Base-by-base conservation (phyloP, 2,888 invertebrate species). In the Troides aeacus region DNA sequence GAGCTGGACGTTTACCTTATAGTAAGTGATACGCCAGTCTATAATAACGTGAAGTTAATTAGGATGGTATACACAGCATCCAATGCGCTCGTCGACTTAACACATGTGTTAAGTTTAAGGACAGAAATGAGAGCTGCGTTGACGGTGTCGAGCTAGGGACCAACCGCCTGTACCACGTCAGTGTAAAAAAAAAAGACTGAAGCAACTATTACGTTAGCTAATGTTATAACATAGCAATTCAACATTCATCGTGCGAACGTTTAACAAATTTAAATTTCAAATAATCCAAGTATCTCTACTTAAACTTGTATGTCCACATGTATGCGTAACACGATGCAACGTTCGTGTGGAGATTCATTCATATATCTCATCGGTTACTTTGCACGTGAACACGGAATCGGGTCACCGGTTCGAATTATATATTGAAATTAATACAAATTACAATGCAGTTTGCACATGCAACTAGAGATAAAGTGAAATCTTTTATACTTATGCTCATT, bases 261-360 rank as follows among this genome's bases (percentile, higher is more conserved):
- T n/a, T 17, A 42, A 56, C 42, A 62, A 62, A 69, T 69, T 69
- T 69, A 64, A 69, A 69, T 58, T 65, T 62, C 65, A 66, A 69
- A 65, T 62, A 57, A 62, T 69, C 36, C 62, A 57, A 58, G 39
- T 23, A 59, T 53, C 59, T 58, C 65, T 59, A 53, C 57, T 62
- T 69, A 42, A 57, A 65, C 61, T 65, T 69, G 64, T 57, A 24
- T 46, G 63, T 57, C 12, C 36, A 65, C 65, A 30, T 24, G 57
- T 67, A 24, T 18, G 15, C 57, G 62, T 62, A 62, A 62, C 65
- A 46, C 61, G 3, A 36, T 23, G 18, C 12, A 53, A 21, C 62
- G 65, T 64, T 64, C 64, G 65, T 64, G 58, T 18, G 24, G 21
- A 60, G 64, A 64, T 65, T 65, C 57, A 62, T 58, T 69, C 62